Base-by-base conservation (phyloP, 1,140 invertebrate genomes). In the Calosoma granatense region DNA sequence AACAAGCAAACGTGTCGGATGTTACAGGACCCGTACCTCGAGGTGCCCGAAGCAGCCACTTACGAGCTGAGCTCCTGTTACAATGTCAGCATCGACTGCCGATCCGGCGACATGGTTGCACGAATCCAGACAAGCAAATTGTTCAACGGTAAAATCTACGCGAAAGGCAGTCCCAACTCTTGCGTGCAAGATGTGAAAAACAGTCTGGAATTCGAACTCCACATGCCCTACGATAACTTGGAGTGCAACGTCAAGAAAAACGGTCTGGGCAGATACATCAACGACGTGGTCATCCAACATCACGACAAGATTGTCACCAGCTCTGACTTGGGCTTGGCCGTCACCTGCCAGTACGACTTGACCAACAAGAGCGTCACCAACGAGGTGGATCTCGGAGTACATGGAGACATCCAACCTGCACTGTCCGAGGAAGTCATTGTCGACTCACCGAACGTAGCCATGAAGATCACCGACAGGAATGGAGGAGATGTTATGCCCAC, bases 221-320 rank as follows among this genome's bases (percentile, higher is more conserved):
- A 84, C 56, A 90, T 94, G 87, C 86, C 84, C n/a, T 94, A 92
- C 74, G 88, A 90, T 68, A 89, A 94, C 71, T 78, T 94, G 15
- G 89, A 93, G 68, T 94, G 91, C 70, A 92, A 92, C 72, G 88
- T 91, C 15, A 83, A 86, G 61, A 87, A 91, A 65, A 89, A 89
- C 63, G 86, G 87, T 39, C 78, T 90, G 14, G 89, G 88, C 54
- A 83, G 87, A 63, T 94, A 92, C 63, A 73, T 90, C 57, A 93
- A 92, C 70, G 90, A 93, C 73, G 87, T 92, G 12, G 86, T 94
- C 26, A 93, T 94, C 64, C 92, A 96, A 70, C 92, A 95, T 73
- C 92, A 96, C 73, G 92, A 95, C 69, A 92, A 90, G 59, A 94
- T 96, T 62, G 91, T 96, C 47, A 96, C 93, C 39, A 93, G 90